Evolutionary conservation across 2,113 vertebrate genomes (phyloP), one percentile per base, ranked within the genome.

Genomic region (Chamaetylas fuelleborni): DNA sequence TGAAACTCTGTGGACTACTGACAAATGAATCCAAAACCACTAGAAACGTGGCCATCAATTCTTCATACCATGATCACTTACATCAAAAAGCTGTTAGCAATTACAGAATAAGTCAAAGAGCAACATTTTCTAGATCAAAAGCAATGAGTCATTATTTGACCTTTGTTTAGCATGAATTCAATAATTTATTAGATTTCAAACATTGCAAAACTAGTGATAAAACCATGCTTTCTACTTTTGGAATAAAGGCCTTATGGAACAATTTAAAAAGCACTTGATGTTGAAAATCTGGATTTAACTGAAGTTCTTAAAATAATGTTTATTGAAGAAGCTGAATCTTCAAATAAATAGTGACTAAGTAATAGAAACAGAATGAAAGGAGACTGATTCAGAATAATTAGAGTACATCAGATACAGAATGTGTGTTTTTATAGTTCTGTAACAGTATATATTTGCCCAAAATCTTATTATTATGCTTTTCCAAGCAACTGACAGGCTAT

Each of bases 141-240:
- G 31, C 53, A 74, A 78, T 94, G 93, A 89, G 60, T 96, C 88
- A 96, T 73, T 93, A n/a, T 96, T 70, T 96, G 93, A 84, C 83
- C 92, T 86, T 81, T 88, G 45, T 89, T 94, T 90, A 87, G 31
- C 40, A 36, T 81, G 60, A 83, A 88, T 91, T 93, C 72, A 87
- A 50, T 79, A 87, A 93, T 29, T 92, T 79, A 62, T 6, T 65
- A 84, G 40, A 40, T 89, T 96, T 94, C 74, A 91, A 89, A 54
- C 50, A 80, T 53, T 76, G 54, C 65, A 89, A 94, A 95, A 86
- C 50, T 76, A 31, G 12, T 47, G 28, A 78, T 34, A 56, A 88
- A 93, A 64, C 4, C 17, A 11, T 48, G 20, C 8, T 95, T 92
- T 93, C 43, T 64, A 12, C 26, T 71, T 83, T 15, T 6, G 17